Percentiles rank a stretch among this genome's conserved stretches.
These are phyloP conservation scores for Paratrypauchen microcephalus DNA, from an alignment of 2,797 vertebrate genomes.

Conservation along the genomic window DNA sequence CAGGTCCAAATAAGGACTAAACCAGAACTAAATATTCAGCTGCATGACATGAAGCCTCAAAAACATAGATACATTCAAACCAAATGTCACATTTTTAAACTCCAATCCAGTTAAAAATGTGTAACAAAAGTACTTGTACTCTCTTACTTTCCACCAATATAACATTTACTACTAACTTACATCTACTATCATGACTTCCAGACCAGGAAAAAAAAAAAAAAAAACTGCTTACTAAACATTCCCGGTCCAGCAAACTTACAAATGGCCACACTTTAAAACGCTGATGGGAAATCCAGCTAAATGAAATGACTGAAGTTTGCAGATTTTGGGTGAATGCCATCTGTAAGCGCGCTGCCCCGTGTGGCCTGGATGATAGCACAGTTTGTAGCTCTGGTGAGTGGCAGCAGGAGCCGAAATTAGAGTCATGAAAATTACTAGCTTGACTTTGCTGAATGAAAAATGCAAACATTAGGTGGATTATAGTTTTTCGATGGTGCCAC, in stretches of 20 bases:
- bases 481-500: background rate
- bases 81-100: background rate
- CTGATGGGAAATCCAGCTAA: conserved; percentile 37
- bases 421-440: background rate
- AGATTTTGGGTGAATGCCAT: conserved; percentile 38
- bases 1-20: too few relatives aligned
- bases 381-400: conserved; percentile 10
- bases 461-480: background rate
- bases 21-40: too few relatives aligned
- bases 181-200: background rate
- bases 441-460: too few relatives aligned
- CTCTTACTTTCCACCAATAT: too few relatives aligned
- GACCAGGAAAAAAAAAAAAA: background rate
- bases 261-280: conserved; percentile 28
- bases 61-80: too few relatives aligned
- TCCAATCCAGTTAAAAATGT: background rate
- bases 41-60: too few relatives aligned
- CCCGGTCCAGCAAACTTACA: background rate
- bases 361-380: conserved; percentile 54
- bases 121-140: background rate
- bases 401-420: conserved; percentile 22
- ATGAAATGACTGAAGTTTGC: conserved; percentile 32
- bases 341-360: conserved; percentile 32
- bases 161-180: too few relatives aligned
- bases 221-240: background rate